Base-by-base conservation (phyloP, 2,113 vertebrate genomes). In the Peromyscus polionotus region DNA sequence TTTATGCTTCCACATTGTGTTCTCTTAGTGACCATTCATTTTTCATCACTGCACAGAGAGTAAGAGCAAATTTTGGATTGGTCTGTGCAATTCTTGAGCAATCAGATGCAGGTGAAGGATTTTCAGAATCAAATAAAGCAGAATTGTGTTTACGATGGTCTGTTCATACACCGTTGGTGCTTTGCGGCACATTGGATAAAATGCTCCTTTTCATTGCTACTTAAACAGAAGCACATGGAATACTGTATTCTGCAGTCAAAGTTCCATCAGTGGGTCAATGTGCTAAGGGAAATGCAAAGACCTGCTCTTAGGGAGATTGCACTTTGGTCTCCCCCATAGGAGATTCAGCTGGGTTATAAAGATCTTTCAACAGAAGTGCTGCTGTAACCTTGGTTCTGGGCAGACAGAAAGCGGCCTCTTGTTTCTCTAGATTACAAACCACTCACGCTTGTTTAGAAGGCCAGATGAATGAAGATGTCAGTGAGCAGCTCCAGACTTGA, bases 71-170 rank as follows among this genome's bases (percentile, higher is more conserved):
- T 84, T 73, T 65, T 26, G 3, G 10, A 8, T 88, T 67, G 20
- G 13, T 63, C 42, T 22, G 61, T 26, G 54, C 48, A 22, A 36
- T 94, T 89, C 59, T 39, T 4, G 2, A 36, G n/a, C 36, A 31
- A 81, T 88, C 24, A 1, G 26, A 63, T 48, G 17, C 20, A 84
- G 45, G 51, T 36, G 16, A 51, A 54, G 19, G 92, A 28, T 85
- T 87, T 88, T 72, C 86, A 76, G 57, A 91, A 79, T 84, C 79
- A 39, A 63, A 63, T 48, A 80, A 79, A 63, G n/a, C 59, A 95
- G 14, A 77, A 57, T 87, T 59, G 51, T 45, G 68, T 86, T 61
- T 36, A 4, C 3, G 28, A 36, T 80, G 31, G 26, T 20, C 19
- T 70, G 28, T 84, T 91, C 39, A 80, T 68, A 68, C 1, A 7